Percentiles rank a stretch among this genome's conserved stretches.
These are phyloP conservation scores for Minunthozetes semirufus DNA, from an alignment of 2,888 invertebrate genomes.

Conservation along the genomic window DNA sequence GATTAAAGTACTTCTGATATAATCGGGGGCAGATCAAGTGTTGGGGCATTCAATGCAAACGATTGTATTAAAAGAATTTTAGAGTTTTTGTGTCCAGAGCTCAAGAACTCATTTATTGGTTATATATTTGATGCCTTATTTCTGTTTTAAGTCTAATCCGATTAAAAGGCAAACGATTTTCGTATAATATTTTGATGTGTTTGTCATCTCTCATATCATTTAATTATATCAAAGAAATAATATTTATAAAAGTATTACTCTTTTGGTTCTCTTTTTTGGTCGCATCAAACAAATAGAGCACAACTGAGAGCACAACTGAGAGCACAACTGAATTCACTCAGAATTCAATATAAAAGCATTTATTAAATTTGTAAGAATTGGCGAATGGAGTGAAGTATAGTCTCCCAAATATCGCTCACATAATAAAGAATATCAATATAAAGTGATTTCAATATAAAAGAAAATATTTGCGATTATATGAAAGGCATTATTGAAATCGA, in stretches of 20 bases:
- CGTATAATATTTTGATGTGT: background rate
- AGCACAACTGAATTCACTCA: background rate
- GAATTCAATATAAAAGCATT: conserved; percentile 13
- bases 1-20: background rate
- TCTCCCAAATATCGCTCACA: background rate
- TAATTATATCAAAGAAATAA: conserved; percentile 8
- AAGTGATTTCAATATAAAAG: conserved; percentile 26
- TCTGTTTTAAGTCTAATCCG: conserved; percentile 15
- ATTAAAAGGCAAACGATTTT: background rate
- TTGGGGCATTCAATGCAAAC: background rate
- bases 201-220: conserved; percentile 1
- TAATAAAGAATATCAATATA: conserved; percentile 10
- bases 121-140: background rate
- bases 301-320: background rate
- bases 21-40: background rate
- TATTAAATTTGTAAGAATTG: conserved; percentile 9
- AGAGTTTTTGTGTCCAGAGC: background rate
- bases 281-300: background rate
- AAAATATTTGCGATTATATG: conserved; percentile 23
- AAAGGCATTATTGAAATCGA: conserved; percentile 10
- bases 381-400: background rate
- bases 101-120: background rate
- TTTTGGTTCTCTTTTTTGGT: background rate
- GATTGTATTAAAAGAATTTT: background rate
- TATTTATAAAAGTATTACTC: conserved; percentile 1